phyloP scores from a whole-genome alignment of 2,113 vertebrate genomes.

The Fulmarus glacialis region DNA sequence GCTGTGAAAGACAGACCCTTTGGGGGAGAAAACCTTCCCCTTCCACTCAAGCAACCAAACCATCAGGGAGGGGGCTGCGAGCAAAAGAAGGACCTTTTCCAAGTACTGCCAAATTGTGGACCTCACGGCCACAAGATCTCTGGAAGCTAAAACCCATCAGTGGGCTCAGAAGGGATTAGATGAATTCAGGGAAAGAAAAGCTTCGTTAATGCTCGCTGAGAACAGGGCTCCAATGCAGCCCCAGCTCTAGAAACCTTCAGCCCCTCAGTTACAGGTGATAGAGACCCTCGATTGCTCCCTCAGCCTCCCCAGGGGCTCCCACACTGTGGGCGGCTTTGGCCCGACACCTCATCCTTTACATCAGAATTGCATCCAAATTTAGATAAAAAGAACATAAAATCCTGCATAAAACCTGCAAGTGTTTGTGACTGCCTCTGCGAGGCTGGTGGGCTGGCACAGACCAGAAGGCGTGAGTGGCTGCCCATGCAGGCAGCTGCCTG shows the following conservation, averaged over 20 bases:
- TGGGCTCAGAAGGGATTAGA: background rate
- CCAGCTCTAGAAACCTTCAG: background rate
- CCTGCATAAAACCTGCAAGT: background rate
- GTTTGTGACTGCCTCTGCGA: background rate
- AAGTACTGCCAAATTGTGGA: background rate
- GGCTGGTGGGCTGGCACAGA: background rate
- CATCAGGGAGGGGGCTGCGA: background rate
- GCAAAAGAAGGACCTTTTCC: background rate
- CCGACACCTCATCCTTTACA: background rate
- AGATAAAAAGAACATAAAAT: background rate
- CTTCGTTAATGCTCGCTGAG: background rate
- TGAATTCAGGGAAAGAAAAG: background rate
- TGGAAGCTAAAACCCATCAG: background rate
- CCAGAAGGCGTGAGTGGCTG: background rate
- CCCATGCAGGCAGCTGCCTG: background rate
- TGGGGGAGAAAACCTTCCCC: background rate
- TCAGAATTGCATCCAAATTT: background rate
- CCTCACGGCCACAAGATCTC: background rate
- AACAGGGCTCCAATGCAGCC: background rate
- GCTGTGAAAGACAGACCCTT: background rate
- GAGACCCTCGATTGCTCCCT: background rate
- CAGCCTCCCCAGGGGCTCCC: background rate
- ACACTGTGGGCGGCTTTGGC: background rate
- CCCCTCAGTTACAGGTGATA: too few species aligned
- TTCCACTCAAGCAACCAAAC: background rate